Evolutionary conservation across 2,888 invertebrate genomes (phyloP), one percentile per base, ranked within the genome.

Genomic region (Caenorhabditis auriculariae): DNA sequence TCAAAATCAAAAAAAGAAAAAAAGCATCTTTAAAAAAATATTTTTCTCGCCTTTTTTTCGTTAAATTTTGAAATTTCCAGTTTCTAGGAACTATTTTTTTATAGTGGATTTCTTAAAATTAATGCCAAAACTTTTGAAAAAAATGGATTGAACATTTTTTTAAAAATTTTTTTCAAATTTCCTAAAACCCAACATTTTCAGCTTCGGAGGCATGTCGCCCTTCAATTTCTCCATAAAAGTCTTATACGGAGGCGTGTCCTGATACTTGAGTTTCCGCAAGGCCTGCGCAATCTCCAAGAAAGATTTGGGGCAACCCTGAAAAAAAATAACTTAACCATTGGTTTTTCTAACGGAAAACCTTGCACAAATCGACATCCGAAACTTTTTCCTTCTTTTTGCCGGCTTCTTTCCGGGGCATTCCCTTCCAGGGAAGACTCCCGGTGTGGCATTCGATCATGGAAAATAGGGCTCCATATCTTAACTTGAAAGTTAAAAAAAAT

Each of bases 381-480:
- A 69, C 69, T 35, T 54, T 63, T 38, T 67, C 66, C 54, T 77
- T 77, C 50, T 66, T 39, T 21, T 52, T 60, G 7, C 60, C 69
- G 12, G 71, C 60, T 27, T 77, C 77, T 29, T 66, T 65, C n/a
- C 74, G 62, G 9, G 55, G 45, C 43, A 61, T 52, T 24, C 76
- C 76, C 50, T 76, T 76, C 75, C 75, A 76, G 5, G 77, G 77
- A 7, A 77, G 67, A 17, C 64, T 66, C 6, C 62, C 59, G 3
- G 75, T 76, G n/a, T 54, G 39, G 17, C 70, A 58, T 45, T 76
- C 76, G 49, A 76, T 70, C 54, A 74, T 62, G 27, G 70, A 62
- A 54, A 68, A 73, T 37, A 72, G 59, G 17, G 67, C 55, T 7
- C 63, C 57, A 38, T 52, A 58, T n/a, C 46, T 39, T 35, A 17